These are phyloP conservation scores for Microctenopoma steveboyesi DNA, from an alignment of 2,797 vertebrate species.

Conservation along the genomic window DNA sequence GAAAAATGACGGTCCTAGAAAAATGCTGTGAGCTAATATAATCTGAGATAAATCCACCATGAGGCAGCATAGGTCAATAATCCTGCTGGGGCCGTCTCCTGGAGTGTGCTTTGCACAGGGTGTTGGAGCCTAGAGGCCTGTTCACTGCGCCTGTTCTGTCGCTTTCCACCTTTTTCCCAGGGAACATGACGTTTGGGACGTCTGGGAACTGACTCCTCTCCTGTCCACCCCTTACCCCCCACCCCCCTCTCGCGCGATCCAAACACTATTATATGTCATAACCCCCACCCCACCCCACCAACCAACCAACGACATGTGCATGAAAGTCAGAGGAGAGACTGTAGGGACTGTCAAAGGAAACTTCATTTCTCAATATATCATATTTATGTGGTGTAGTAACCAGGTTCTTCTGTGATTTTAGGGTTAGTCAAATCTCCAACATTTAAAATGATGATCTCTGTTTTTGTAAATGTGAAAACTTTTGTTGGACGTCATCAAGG, in stretches of 20 bases:
- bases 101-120: conserved; percentile 6
- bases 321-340: background rate
- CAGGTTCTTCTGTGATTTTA: no score
- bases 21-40: background rate
- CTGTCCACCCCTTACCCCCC: background rate
- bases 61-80: background rate
- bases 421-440: no score
- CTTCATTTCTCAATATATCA: no score
- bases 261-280: conserved; percentile 38
- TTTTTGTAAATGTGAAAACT: no score
- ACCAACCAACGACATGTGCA: conserved; percentile 4
- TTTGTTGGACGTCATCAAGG: no score
- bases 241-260: background rate
- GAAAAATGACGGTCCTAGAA: background rate
- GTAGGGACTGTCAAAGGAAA: no score
- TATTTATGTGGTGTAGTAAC: no score
- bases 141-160: background rate
- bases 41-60: conserved; percentile 10
- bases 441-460: no score
- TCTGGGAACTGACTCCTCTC: conserved; percentile 11
- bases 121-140: conserved; percentile 18
- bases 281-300: background rate
- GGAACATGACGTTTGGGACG: conserved; percentile 46
- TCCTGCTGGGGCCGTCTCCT: conserved; percentile 4
- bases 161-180: conserved; percentile 33